These are phyloP conservation scores for Eristalis intricaria DNA, from an alignment of 2,888 invertebrate species.

Conservation along the genomic window DNA sequence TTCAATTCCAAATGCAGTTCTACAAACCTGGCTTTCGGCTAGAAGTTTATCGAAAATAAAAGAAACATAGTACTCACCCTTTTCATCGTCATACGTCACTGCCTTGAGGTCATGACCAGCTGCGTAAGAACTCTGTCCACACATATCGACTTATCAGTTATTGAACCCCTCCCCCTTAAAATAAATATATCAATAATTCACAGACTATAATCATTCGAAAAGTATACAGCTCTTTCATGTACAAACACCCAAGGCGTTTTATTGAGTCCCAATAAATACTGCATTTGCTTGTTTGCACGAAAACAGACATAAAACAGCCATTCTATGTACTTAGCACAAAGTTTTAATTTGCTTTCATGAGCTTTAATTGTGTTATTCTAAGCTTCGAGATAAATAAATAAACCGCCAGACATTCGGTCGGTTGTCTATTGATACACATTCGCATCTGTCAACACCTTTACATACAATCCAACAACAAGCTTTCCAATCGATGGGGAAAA, in stretches of 20 bases:
- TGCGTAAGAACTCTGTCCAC: background rate
- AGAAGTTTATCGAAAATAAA: too few relatives aligned
- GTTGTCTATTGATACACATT: slow-evolving; percentile 8
- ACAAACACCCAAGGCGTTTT: background rate
- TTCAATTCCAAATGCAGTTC: too few relatives aligned
- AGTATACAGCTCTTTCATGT: background rate
- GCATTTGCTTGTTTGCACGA: slow-evolving; percentile 37
- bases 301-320: slow-evolving; percentile 46
- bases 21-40: too few relatives aligned
- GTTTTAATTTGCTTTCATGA: slow-evolving; percentile 16
- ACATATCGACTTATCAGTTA: background rate
- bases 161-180: background rate
- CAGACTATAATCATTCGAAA: background rate
- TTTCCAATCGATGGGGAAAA: slow-evolving; percentile 4
- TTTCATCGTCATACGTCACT: too few relatives aligned
- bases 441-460: slow-evolving; percentile 6
- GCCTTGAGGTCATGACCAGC: background rate
- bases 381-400: slow-evolving; percentile 24
- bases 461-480: background rate
- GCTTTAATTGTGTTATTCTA: background rate
- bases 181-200: background rate
- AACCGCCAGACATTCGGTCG: slow-evolving; percentile 9
- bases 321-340: background rate
- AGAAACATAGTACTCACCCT: too few relatives aligned
- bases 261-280: slow-evolving; percentile 1